Conservation (phyloP, 2,113 vertebrate genomes). For the Alosa alosa region DNA sequence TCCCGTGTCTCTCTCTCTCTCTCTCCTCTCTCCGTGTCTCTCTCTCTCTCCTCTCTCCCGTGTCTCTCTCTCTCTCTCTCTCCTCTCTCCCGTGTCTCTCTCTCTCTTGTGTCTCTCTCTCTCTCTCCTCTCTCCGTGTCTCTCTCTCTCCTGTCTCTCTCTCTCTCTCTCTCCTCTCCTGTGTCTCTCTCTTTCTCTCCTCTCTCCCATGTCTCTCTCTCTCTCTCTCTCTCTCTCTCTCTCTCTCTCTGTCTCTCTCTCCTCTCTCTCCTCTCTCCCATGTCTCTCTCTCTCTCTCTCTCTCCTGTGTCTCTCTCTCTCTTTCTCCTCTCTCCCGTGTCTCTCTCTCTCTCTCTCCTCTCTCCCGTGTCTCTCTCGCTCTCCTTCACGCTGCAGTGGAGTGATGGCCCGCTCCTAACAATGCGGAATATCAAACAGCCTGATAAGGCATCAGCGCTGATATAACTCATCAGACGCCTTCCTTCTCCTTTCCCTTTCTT, state of each 20-base stretch:
- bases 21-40: neutral
- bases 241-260: neutral
- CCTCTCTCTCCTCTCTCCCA: neutral
- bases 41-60: neutral
- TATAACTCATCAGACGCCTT: neutral
- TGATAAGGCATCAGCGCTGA: neutral
- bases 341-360: neutral
- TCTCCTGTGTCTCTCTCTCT: neutral
- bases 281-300: neutral
- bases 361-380: neutral
- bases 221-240: too few relatives aligned
- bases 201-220: too few relatives aligned
- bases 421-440: neutral
- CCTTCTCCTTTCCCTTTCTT: neutral
- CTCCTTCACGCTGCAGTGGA: neutral
- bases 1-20: neutral
- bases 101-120: neutral
- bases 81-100: neutral
- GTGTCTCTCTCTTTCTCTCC: too few relatives aligned
- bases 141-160: neutral
- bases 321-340: neutral
- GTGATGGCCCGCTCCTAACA: neutral
- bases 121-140: neutral
- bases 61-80: neutral
- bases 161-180: neutral